Percentiles rank a stretch among this genome's conserved stretches.
phyloP scores from a whole-genome alignment of 2,113 vertebrate species.

The Pluvianellus socialis region DNA sequence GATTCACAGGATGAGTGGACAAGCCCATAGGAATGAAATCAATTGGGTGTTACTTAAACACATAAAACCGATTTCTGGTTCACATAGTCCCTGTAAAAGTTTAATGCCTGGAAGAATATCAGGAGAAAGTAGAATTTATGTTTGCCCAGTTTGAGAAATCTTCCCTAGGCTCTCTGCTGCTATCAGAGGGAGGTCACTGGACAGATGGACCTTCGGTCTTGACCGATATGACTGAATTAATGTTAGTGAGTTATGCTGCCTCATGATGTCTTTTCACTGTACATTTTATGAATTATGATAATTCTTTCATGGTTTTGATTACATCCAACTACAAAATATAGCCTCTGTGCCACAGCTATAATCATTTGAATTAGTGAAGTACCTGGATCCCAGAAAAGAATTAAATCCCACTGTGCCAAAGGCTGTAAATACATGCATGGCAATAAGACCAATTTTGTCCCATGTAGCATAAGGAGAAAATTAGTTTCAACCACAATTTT shows the following conservation, averaged over 20 bases:
- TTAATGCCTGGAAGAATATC: neutral
- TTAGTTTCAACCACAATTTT: neutral
- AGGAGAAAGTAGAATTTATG: neutral
- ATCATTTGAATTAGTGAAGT: neutral
- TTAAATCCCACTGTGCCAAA: neutral
- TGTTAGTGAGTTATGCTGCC: neutral
- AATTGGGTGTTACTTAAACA: neutral
- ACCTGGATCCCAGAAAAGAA: neutral
- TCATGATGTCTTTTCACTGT: neutral
- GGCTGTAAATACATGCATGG: neutral
- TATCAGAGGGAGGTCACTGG: neutral
- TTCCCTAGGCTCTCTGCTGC: neutral
- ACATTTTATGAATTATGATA: neutral
- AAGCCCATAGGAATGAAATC: neutral
- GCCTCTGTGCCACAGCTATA: accelerated
- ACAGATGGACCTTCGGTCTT: neutral
- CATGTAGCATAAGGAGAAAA: neutral
- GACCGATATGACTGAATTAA: neutral
- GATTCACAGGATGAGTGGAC: neutral
- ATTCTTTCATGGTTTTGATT: neutral
- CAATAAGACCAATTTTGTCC: neutral
- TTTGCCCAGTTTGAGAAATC: neutral
- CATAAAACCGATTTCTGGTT: neutral
- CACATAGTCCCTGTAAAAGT: neutral
- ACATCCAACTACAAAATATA: neutral